Base-by-base conservation (phyloP, 2,888 invertebrate genomes). In the Taenaris catops region DNA sequence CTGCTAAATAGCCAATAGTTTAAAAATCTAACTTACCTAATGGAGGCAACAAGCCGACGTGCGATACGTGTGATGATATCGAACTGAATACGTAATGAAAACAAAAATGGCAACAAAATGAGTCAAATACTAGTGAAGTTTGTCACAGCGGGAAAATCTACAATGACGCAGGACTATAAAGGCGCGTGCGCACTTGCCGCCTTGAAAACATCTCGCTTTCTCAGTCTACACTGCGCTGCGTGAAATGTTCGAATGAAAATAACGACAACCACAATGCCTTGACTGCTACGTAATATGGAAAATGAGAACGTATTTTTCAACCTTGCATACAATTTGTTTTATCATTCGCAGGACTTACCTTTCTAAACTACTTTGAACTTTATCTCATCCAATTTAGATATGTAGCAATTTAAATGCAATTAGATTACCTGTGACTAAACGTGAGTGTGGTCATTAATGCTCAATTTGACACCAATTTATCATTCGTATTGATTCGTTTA, bases 221-320 rank as follows among this genome's bases (percentile, higher is more conserved):
- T 27, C 41, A 18, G 25, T 19, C 8, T 28, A 27, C 7, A 28
- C 16, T 9, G 21, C 12, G 23, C 25, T 31, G 12, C 17, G 23
- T 19, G 8, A 20, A 11, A 33, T 0, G 23, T 32, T 25, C 14
- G 35, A 28, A 29, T 36, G 52, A 67, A 40, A 42, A 50, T 41
- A n/a, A 46, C 43, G 31, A 20, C 14, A 9, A 24, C 27, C 3
- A 20, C 19, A 32, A 25, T 34, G 25, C 37, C 36, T 40, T 44
- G 38, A 33, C 16, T 8, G 1, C 17, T 18, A 12, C 11, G 26
- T 25, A 12, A 61, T 56, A 63, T 55, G 61, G 64, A 67, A 78
- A 79, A 71, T 53, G 52, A 59, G 57, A 59, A 53, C 56, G 29
- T 58, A 58, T n/a, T 27, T 16, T 25, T 33, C 44, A 51, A 44